phyloP scores from a whole-genome alignment of 2,888 invertebrate species.

The Cephonodes hylas region DNA sequence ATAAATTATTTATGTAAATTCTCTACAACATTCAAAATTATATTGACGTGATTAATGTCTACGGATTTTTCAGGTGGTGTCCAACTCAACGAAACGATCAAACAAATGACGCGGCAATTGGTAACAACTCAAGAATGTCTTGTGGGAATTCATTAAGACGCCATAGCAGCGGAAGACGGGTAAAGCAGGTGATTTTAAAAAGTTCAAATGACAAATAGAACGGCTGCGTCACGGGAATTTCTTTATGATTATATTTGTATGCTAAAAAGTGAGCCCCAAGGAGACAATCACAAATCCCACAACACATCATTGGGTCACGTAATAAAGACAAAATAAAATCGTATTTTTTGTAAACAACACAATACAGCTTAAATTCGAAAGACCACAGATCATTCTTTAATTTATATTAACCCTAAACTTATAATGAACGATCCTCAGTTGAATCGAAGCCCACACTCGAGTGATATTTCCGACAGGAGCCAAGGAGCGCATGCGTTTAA shows the following conservation, averaged over 20 bases:
- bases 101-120: slow-evolving; percentile 70
- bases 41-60: slow-evolving; percentile 75
- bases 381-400: slow-evolving; percentile 28
- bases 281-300: slow-evolving; percentile 49
- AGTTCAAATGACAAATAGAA: slow-evolving; percentile 46
- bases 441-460: slow-evolving; percentile 66
- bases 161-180: slow-evolving; percentile 43
- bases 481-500: slow-evolving; percentile 79
- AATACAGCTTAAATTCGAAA: slow-evolving; percentile 8
- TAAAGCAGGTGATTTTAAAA: slow-evolving; percentile 50
- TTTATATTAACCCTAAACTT: slow-evolving; percentile 50
- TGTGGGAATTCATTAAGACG: slow-evolving; percentile 66
- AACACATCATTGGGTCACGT: slow-evolving; percentile 53
- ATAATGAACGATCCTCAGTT: slow-evolving; percentile 62
- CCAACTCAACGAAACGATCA: slow-evolving; percentile 65
- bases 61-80: slow-evolving; percentile 73
- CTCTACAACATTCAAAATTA: slow-evolving; percentile 71
- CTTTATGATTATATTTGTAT: slow-evolving; percentile 27
- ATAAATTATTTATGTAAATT: slow-evolving; percentile 79
- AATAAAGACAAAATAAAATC: slow-evolving; percentile 45
- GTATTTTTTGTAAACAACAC: slow-evolving; percentile 39
- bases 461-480: slow-evolving; percentile 80
- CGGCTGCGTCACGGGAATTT: slow-evolving; percentile 32
- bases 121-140: slow-evolving; percentile 57
- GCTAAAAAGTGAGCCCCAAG: slow-evolving; percentile 26